Conservation (phyloP, 2,888 invertebrate species). For the Orthonychiurus folsomi region DNA sequence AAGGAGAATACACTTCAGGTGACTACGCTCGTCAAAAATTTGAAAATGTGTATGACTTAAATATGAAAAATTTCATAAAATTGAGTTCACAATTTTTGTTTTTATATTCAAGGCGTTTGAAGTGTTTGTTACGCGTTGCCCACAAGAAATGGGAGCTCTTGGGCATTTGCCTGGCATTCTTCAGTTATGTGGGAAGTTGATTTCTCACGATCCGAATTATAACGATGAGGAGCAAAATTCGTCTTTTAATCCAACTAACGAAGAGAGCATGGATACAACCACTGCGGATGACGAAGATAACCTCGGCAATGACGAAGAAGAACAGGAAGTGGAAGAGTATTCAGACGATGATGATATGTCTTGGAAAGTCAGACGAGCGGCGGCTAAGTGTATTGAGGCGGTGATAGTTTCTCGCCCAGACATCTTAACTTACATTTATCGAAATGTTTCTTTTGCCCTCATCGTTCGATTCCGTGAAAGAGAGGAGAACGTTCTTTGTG, state of each 20-base stretch:
- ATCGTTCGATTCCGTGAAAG: conserved; percentile 57
- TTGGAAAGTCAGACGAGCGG: conserved; percentile 89
- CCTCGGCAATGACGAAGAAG: conserved; percentile 54
- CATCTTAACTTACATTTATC: conserved; percentile 78
- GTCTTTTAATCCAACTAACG: conserved; percentile 51
- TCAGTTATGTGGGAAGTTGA: conserved; percentile 75
- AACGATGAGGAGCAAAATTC: conserved; percentile 84
- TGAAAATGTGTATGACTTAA: background rate
- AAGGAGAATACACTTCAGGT: conserved; percentile 78
- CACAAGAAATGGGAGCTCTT: conserved; percentile 67
- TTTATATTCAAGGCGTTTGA: conserved; percentile 63
- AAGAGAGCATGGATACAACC: conserved; percentile 58
- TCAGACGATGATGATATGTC: conserved; percentile 99
- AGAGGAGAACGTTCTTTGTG: conserved; percentile 98
- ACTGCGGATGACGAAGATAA: conserved; percentile 55
- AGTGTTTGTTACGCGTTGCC: conserved; percentile 91
- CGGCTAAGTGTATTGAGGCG: conserved; percentile 95
- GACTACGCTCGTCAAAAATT: conserved; percentile 2
- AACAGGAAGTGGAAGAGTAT: conserved; percentile 79
- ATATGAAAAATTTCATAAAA: too few species aligned
- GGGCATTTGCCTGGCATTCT: conserved; percentile 45
- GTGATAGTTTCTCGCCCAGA: conserved; percentile 88
- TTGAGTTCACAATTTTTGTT: too few species aligned
- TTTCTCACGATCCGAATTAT: conserved; percentile 97
- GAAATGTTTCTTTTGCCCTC: conserved; percentile 66